phyloP scores from a whole-genome alignment of 2,113 vertebrate species.

The Dascyllus trimaculatus region DNA sequence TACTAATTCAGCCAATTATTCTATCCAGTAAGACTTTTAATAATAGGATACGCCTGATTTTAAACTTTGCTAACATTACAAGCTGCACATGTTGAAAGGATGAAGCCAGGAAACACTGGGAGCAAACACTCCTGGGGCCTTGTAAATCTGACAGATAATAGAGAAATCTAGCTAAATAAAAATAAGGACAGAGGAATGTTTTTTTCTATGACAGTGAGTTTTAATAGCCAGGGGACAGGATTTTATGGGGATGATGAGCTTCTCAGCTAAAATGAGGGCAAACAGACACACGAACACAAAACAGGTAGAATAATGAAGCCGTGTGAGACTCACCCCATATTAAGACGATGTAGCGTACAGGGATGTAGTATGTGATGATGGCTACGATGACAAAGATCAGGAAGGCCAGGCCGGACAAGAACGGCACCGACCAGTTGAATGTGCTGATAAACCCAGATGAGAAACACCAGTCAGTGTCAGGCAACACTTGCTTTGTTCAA shows the following conservation, averaged over 20 bases:
- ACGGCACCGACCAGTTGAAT: conserved; percentile 98
- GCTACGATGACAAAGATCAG: conserved; percentile 86
- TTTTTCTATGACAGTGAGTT: neutral
- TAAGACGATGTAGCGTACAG: conserved; percentile 93
- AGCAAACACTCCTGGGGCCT: neutral
- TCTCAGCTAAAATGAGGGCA: neutral
- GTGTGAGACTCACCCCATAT: conserved; percentile 92
- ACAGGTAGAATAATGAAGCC: neutral
- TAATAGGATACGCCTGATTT: neutral
- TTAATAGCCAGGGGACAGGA: neutral
- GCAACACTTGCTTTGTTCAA: neutral
- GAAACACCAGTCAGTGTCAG: neutral
- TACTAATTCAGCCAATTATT: neutral
- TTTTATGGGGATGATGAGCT: neutral
- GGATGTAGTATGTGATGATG: conserved; percentile 89
- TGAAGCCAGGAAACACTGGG: neutral
- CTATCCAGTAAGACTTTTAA: neutral
- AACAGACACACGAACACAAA: neutral
- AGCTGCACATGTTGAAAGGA: neutral
- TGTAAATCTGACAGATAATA: neutral
- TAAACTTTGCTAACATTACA: neutral
- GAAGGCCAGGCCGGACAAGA: conserved; percentile 93
- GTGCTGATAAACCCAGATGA: conserved; percentile 83
- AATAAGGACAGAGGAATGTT: neutral
- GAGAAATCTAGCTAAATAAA: neutral